Base-by-base conservation (phyloP, 2,113 vertebrate species). In the Tyrannus savana region DNA sequence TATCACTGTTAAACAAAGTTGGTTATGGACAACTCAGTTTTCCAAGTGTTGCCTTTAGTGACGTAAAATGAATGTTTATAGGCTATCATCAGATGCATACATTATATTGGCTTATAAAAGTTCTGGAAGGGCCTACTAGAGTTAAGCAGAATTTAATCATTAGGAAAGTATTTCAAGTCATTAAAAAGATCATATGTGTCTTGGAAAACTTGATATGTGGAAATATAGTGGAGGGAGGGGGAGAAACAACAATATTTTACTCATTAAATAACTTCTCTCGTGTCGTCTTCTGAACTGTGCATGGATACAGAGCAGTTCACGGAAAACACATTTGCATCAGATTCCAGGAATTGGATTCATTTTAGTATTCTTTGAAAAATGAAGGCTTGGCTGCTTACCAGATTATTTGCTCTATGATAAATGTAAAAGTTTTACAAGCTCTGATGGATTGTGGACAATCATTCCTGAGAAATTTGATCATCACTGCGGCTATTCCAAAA, bases 391-490 rank as follows among this genome's bases (percentile, higher is more conserved):
- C 97, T 96, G 91, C 89, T 90, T 95, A 94, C 87, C 97, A 97
- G 96, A 89, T 96, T 97, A 95, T 96, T 96, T 91, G 69, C 46
- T 94, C 84, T 87, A 79, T 95, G 79, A 97, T 89, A 96, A 94
- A 97, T 79, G 83, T 82, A 90, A 69, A 97, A 95, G 58, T 95
- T 97, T 96, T 97, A 96, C 84, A 95, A 97, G 88, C 84, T 80
- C 91, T 92, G 67, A 95, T 92, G 91, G 68, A 96, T n/a, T 84
- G 77, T 86, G 84, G 73, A 91, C 73, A 86, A 89, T 85, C 95
- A 97, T 97, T 98, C 95, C 97, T 94, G 77, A 91, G 95, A 96
- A 97, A 97, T 97, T 92, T 96, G 91, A 96, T 98, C 97, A 97
- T 95, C 95, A 74, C 75, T 86, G 59, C 92, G 58, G 53, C 82